Conservation (phyloP, 2,797 vertebrate species). For the Pagetopsis macropterus region DNA sequence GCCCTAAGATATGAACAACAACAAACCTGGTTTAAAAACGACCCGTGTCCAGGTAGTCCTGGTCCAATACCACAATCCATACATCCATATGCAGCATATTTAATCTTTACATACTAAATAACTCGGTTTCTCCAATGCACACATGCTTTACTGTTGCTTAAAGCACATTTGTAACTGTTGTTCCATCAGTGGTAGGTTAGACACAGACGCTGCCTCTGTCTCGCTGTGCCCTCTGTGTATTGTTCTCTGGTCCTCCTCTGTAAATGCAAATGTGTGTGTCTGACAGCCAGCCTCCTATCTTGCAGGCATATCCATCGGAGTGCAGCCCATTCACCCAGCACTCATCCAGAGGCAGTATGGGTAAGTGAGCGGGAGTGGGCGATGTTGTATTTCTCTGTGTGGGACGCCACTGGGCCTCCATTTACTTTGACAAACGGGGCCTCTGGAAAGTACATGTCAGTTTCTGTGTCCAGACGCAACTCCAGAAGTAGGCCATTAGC, state of each 20-base stretch:
- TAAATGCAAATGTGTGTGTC: conserved; percentile 79
- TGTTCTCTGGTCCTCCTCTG: conserved; percentile 78
- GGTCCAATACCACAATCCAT: neutral
- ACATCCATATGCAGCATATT: neutral
- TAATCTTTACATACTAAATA: neutral
- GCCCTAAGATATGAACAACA: neutral
- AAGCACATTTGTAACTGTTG: conserved; percentile 54
- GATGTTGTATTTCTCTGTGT: conserved; percentile 45
- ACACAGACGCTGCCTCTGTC: conserved; percentile 70
- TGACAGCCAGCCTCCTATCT: conserved; percentile 77
- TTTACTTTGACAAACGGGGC: conserved; percentile 67
- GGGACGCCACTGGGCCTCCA: conserved; percentile 51
- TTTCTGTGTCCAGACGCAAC: conserved; percentile 69
- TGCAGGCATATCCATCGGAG: conserved; percentile 92
- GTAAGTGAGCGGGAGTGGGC: conserved; percentile 86
- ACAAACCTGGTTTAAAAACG: neutral
- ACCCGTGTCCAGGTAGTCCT: neutral
- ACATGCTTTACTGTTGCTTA: conserved; percentile 20
- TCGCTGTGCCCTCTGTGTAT: conserved; percentile 75
- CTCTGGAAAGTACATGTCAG: conserved; percentile 74
- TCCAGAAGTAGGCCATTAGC: conserved; percentile 58
- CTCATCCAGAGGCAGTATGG: conserved; percentile 96
- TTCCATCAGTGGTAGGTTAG: conserved; percentile 38
- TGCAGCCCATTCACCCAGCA: conserved; percentile 94
- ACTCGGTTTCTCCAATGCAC: conserved; percentile 4